Percentiles rank a stretch among this genome's conserved stretches.
phyloP scores from a whole-genome alignment of 2,113 vertebrate species.

The Eulemur rufifrons region DNA sequence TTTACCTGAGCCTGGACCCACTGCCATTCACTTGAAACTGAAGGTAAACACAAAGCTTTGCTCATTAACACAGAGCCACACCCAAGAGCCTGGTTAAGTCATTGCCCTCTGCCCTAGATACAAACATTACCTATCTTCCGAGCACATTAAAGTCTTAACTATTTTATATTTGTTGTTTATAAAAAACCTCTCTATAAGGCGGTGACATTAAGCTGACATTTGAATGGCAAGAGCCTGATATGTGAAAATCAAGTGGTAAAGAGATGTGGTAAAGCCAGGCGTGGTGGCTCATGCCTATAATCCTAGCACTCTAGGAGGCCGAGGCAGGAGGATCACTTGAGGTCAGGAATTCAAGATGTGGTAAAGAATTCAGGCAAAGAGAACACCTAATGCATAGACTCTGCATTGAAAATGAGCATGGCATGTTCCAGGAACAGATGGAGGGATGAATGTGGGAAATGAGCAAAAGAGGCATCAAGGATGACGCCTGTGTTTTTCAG shows the following conservation, averaged over 20 bases:
- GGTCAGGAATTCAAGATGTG: too few relatives aligned
- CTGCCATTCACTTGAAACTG: background rate
- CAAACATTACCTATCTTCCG: background rate
- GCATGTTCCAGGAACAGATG: background rate
- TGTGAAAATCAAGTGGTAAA: background rate
- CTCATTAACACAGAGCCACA: background rate
- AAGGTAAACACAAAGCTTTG: background rate
- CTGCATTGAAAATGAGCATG: background rate
- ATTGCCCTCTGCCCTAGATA: background rate
- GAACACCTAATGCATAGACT: background rate
- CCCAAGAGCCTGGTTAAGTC: background rate
- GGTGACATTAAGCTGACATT: background rate
- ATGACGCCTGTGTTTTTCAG: background rate
- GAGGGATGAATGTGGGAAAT: background rate
- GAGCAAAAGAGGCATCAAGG: background rate
- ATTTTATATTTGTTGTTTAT: background rate
- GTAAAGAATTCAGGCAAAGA: background rate
- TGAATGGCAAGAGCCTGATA: background rate
- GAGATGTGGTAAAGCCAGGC: too few relatives aligned
- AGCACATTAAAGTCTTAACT: background rate
- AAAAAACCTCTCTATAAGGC: background rate
- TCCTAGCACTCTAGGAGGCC: too few relatives aligned
- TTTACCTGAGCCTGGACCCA: background rate
- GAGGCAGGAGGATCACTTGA: too few relatives aligned
- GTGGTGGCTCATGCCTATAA: too few relatives aligned